phyloP scores from a whole-genome alignment of 1,140 invertebrate species.

The Anoplophora glabripennis region DNA sequence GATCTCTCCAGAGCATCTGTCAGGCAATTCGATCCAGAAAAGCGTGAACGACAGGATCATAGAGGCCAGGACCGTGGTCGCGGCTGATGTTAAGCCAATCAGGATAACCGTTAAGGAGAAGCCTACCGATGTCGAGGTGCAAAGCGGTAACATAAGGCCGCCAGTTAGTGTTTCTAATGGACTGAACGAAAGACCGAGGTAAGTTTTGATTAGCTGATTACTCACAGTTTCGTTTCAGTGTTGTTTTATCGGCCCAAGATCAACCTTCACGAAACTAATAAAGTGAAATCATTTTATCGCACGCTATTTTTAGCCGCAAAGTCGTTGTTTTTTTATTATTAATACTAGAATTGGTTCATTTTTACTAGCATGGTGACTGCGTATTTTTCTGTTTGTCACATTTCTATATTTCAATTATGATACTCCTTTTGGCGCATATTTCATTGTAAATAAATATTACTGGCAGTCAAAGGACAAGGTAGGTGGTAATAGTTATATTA shows the following conservation, averaged over 20 bases:
- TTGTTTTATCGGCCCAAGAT: conserved; percentile 7
- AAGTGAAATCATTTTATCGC: neutral
- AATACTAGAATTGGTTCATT: no score
- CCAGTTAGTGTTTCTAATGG: conserved; percentile 43
- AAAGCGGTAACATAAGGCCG: conserved; percentile 45
- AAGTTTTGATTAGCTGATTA: conserved; percentile 24
- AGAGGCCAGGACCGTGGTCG: conserved; percentile 40
- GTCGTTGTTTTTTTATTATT: no score
- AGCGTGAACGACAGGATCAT: conserved; percentile 33
- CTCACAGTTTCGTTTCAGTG: neutral
- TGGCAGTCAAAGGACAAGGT: no score
- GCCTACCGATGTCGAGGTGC: conserved; percentile 43
- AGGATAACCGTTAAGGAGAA: conserved; percentile 46
- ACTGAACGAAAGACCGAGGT: conserved; percentile 41
- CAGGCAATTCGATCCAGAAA: conserved; percentile 29
- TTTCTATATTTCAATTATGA: no score
- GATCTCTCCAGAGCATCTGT: conserved; percentile 28
- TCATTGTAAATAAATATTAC: no score
- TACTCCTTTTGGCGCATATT: no score
- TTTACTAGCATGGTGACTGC: no score
- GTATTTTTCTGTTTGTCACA: no score
- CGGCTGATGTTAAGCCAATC: conserved; percentile 44
- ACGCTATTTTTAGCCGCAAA: conserved; percentile 8
- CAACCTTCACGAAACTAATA: conserved; percentile 8
- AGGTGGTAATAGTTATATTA: no score